phyloP scores from a whole-genome alignment of 2,797 vertebrate species.

The Falco cherrug region DNA sequence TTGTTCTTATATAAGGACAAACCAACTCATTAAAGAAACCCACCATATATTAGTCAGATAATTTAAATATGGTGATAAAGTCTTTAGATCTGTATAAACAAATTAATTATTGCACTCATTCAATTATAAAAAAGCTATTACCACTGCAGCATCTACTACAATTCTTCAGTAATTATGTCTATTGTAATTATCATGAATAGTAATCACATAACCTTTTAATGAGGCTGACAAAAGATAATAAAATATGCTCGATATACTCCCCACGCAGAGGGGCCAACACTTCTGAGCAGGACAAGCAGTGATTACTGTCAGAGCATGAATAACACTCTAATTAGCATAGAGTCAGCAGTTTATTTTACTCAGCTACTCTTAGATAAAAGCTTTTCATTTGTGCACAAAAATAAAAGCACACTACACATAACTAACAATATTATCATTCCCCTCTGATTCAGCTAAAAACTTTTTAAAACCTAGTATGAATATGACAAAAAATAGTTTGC shows the following conservation, averaged over 20 bases:
- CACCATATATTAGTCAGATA: neutral
- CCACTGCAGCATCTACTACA: neutral
- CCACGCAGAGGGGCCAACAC: neutral
- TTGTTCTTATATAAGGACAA: neutral
- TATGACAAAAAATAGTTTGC: neutral
- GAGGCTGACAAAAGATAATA: slow-evolving; percentile 38
- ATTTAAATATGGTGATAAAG: slow-evolving; percentile 20
- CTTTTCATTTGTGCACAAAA: neutral
- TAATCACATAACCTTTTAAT: slow-evolving; percentile 42
- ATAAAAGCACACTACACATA: neutral
- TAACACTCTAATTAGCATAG: slow-evolving; percentile 15
- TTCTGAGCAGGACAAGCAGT: slow-evolving; percentile 18
- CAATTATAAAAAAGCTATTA: slow-evolving; percentile 1
- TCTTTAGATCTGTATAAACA: slow-evolving; percentile 12
- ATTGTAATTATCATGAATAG: slow-evolving; percentile 18
- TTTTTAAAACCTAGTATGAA: neutral
- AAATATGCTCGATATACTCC: neutral
- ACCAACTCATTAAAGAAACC: neutral
- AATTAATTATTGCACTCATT: slow-evolving; percentile 21
- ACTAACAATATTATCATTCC: neutral
- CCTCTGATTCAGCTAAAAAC: neutral
- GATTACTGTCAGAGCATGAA: slow-evolving; percentile 42
- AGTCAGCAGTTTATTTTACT: slow-evolving; percentile 22
- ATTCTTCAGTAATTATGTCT: slow-evolving; percentile 24
- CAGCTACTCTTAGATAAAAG: neutral